phyloP scores from a whole-genome alignment of 2,113 vertebrate genomes.

The Pampusana beccarii region DNA sequence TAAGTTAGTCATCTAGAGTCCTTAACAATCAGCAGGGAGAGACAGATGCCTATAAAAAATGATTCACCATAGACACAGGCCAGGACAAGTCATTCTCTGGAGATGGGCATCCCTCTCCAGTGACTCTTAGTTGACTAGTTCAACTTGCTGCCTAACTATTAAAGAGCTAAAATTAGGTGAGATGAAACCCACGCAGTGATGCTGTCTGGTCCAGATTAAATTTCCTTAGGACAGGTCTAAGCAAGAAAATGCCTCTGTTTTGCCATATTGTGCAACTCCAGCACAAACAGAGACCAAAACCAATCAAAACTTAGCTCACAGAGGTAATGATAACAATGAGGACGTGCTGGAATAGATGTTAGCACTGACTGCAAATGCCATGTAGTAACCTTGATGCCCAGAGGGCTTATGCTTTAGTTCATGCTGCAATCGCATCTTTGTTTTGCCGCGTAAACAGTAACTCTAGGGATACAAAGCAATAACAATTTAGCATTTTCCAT shows the following conservation, averaged over 20 bases:
- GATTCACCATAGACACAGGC: background rate
- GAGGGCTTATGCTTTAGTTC: background rate
- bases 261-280: background rate
- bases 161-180: slow-evolving; percentile 42
- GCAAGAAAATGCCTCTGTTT: background rate
- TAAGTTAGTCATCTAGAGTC: background rate
- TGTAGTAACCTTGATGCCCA: background rate
- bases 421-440: background rate
- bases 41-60: background rate
- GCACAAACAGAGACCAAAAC: background rate
- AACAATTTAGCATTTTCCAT: background rate
- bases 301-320: background rate
- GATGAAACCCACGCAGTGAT: background rate
- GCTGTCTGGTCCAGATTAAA: background rate
- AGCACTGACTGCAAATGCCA: background rate
- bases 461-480: background rate
- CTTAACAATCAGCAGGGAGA: background rate
- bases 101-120: background rate
- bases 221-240: background rate
- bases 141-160: background rate
- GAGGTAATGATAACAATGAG: background rate
- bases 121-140: background rate
- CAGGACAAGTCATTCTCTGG: background rate
- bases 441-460: background rate
- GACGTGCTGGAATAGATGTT: background rate